Evolutionary conservation across 2,888 invertebrate genomes (phyloP), one percentile per base, ranked within the genome.

Genomic region (Diadromus collaris): DNA sequence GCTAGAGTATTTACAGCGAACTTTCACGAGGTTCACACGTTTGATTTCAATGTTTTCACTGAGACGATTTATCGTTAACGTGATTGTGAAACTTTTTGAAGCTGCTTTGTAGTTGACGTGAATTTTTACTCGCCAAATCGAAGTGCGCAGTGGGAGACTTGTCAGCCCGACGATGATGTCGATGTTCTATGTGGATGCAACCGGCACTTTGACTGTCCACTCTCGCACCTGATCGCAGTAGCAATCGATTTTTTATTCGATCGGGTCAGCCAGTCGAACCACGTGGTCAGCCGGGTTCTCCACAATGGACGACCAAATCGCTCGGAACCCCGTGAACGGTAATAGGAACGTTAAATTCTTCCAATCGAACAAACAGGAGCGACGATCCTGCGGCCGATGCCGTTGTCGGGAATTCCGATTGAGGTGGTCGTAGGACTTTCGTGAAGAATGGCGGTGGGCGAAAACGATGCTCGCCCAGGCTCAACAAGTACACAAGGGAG

Each of bases 401-500:
- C 29, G n/a, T 65, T 48, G 34, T 58, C 10, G 24, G 21, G 69
- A 76, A 69, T 69, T 70, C 34, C 16, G 67, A 75, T 68, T 54
- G 75, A 71, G 70, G 48, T 51, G 69, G 48, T 46, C 44, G 41
- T 54, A 64, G 72, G 38, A 24, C 32, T 58, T 56, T 70, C 61
- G 7, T 29, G 46, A 76, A 69, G 65, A 76, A 79, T 64, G 24
- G 69, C 24, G 56, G 21, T 34, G 27, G 32, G 51, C 13, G 68
- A 76, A 72, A 76, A 51, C 76, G 76, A 79, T 67, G 64, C 60
- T 65, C 72, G 72, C 44, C 69, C 60, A 78, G 82, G 86, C 83
- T 88, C 86, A 88, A 88, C 86, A 87, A 88, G 87, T 87, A 86
- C 82, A 86, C 84, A 85, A 83, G 83, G 60, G 60, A 60, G 60